Conservation (phyloP, 2,113 vertebrate genomes). For the Carettochelys insculpta region DNA sequence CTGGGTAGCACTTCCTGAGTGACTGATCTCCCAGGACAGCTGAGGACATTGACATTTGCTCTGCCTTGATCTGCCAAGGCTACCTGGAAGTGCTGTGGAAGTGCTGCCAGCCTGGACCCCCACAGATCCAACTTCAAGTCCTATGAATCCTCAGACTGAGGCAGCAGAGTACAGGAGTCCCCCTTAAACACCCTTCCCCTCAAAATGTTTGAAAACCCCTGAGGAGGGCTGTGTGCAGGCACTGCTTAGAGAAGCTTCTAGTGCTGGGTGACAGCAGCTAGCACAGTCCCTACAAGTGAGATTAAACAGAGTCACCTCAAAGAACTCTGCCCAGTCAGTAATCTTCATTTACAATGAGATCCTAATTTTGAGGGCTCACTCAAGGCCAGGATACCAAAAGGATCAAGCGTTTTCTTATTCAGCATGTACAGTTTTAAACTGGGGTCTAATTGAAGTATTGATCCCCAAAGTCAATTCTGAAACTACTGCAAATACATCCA, state of each 20-base stretch:
- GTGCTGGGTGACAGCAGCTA: not conserved
- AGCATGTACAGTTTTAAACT: slow-evolving; percentile 46
- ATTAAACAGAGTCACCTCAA: not conserved
- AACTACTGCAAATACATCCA: slow-evolving; percentile 53
- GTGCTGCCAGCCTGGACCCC: not conserved
- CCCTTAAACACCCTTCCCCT: not conserved
- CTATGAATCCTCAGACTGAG: not conserved
- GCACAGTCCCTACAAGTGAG: not conserved
- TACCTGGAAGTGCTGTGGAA: not conserved
- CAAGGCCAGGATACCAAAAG: slow-evolving; percentile 27
- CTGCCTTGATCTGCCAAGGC: not conserved
- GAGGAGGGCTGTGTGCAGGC: not conserved
- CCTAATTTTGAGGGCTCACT: slow-evolving; percentile 53
- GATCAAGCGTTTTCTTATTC: slow-evolving; percentile 48
- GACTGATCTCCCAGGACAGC: not conserved
- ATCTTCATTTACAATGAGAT: slow-evolving; percentile 3
- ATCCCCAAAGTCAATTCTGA: slow-evolving; percentile 50
- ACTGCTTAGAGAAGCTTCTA: not conserved
- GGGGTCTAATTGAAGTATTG: slow-evolving; percentile 65
- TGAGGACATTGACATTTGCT: not conserved
- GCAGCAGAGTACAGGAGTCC: not conserved
- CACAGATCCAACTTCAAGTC: not conserved
- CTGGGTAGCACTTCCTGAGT: not conserved
- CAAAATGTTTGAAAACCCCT: not conserved
- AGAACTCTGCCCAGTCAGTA: not conserved